A percentile compares a stretch with the other conserved stretches of the same genome.
These are phyloP conservation scores for Oreotrochilus melanogaster DNA, from an alignment of 2,113 vertebrate species.

Conservation along the genomic window DNA sequence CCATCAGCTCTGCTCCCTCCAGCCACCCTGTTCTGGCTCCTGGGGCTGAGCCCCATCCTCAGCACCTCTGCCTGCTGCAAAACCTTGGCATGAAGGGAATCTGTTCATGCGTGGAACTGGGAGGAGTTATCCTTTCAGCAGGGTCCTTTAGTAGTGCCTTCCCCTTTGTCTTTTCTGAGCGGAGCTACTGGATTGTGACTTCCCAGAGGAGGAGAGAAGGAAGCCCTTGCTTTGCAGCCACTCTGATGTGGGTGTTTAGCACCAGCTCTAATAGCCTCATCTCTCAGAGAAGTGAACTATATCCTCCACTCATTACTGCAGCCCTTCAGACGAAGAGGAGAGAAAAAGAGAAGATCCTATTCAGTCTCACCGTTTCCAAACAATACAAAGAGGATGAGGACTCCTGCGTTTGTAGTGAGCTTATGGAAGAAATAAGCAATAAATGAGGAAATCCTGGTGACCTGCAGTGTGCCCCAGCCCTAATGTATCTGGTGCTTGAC, in stretches of 20 bases:
- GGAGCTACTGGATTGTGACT: neutral
- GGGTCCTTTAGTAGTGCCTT: neutral
- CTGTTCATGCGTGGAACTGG: accelerated
- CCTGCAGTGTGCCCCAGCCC: slow-evolving; percentile 13
- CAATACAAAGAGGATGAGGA: slow-evolving; percentile 69
- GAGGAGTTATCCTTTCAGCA: neutral
- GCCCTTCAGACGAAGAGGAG: slow-evolving; percentile 58
- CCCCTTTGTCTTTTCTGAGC: neutral
- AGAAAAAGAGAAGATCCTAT: slow-evolving; percentile 21
- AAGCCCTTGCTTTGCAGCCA: neutral
- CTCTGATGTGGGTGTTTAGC: slow-evolving; percentile 68
- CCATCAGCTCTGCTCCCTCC: accelerated
- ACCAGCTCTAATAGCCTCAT: slow-evolving; percentile 64
- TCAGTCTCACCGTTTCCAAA: slow-evolving; percentile 46
- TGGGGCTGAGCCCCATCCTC: neutral
- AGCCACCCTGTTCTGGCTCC: accelerated
- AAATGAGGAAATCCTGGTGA: slow-evolving; percentile 70
- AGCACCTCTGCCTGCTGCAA: accelerated
- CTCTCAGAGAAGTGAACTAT: slow-evolving; percentile 56
- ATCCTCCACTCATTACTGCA: slow-evolving; percentile 57
- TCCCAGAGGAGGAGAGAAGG: slow-evolving; percentile 41
- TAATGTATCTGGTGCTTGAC: slow-evolving; percentile 41
- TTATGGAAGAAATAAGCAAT: slow-evolving; percentile 57
- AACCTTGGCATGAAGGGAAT: accelerated
- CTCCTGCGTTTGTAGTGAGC: slow-evolving; percentile 46